Evolutionary conservation across 1,140 invertebrate species (phyloP).

Genomic region (Apis cerana): DNA sequence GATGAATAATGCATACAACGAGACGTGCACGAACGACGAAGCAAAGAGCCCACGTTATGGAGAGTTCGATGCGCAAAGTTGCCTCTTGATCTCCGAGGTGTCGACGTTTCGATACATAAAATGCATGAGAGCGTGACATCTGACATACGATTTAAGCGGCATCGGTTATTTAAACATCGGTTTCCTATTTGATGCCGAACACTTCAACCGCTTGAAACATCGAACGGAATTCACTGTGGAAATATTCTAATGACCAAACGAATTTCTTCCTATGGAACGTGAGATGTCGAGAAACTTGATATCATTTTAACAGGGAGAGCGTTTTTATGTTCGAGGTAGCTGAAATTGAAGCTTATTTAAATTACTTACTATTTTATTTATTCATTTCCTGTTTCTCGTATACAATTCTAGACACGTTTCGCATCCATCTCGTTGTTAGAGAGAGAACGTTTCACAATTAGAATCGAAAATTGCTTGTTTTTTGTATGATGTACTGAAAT

Average conservation of each 20-base stretch:
- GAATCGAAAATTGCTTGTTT: neutral
- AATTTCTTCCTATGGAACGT: neutral
- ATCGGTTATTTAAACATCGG: constrained; percentile 16
- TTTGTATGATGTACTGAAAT: no score
- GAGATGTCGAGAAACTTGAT: neutral
- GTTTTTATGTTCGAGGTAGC: neutral
- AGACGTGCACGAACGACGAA: constrained; percentile 1
- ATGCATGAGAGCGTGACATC: constrained; percentile 63
- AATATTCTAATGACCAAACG: neutral
- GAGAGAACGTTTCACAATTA: neutral
- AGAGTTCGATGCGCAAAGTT: constrained; percentile 31
- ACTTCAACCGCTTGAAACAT: neutral
- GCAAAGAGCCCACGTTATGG: neutral
- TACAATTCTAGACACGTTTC: no score
- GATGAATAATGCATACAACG: constrained; percentile 76
- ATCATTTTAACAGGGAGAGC: neutral
- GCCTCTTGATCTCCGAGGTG: constrained; percentile 18
- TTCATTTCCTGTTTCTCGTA: no score
- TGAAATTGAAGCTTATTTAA: neutral
- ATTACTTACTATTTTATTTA: neutral
- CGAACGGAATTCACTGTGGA: neutral
- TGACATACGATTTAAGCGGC: constrained; percentile 36
- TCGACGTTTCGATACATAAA: constrained; percentile 47
- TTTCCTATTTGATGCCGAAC: neutral
- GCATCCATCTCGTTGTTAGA: neutral